A percentile compares a stretch with the other conserved stretches of the same genome.
These are phyloP conservation scores for Microtus montanus DNA, from an alignment of 2,113 vertebrate species.

Conservation along the genomic window DNA sequence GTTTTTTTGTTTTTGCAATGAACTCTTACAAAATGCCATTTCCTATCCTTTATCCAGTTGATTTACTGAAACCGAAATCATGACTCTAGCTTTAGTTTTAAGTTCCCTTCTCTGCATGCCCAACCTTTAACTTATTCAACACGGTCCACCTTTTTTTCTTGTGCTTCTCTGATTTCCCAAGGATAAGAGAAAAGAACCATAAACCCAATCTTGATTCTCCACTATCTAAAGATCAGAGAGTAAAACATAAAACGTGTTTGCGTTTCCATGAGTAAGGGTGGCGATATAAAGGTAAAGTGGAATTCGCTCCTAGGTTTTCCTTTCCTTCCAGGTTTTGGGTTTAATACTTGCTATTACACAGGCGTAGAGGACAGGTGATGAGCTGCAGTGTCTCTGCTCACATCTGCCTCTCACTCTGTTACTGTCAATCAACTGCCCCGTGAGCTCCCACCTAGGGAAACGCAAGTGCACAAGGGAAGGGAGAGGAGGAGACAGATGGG, in stretches of 20 bases:
- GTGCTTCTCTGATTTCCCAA: neutral
- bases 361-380: neutral
- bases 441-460: neutral
- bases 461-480: too few species aligned
- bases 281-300: neutral
- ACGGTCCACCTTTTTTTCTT: neutral
- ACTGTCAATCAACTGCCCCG: neutral
- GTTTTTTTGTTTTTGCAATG: neutral
- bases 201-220: neutral
- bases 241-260: neutral
- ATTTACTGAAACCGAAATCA: neutral
- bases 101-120: neutral
- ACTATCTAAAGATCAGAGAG: conserved; percentile 1
- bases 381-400: neutral
- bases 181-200: neutral
- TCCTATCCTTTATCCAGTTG: neutral
- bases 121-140: neutral
- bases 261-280: neutral
- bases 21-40: conserved; percentile 11
- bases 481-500: neutral
- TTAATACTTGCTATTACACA: neutral
- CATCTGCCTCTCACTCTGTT: neutral
- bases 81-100: neutral
- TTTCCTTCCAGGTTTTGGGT: neutral
- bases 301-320: neutral